These are phyloP conservation scores for Zosterops pallidus DNA, from an alignment of 2,113 vertebrate genomes.

Conservation along the genomic window DNA sequence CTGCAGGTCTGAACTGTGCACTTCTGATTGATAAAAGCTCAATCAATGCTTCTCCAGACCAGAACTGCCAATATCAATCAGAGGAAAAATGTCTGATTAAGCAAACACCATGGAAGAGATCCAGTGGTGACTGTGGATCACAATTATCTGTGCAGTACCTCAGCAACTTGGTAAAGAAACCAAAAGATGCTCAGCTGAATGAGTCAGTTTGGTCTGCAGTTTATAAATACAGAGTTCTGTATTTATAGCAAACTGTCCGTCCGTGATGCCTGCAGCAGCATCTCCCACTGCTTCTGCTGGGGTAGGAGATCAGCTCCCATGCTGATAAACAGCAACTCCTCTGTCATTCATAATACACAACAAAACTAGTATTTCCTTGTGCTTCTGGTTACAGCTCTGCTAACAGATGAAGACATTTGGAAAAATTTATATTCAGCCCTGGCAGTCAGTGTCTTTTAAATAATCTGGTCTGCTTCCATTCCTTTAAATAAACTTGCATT, in stretches of 20 bases:
- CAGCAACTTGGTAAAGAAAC: not conserved
- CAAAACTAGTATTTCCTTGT: slow-evolving; percentile 24
- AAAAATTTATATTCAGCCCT: slow-evolving; percentile 33
- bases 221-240: not conserved
- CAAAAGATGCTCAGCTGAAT: not conserved
- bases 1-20: not conserved
- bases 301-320: not conserved
- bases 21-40: not conserved
- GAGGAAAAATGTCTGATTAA: not conserved
- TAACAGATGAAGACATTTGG: slow-evolving; percentile 52
- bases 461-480: slow-evolving; percentile 42
- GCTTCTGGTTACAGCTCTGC: slow-evolving; percentile 23
- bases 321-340: not conserved
- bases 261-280: not conserved
- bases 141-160: not conserved
- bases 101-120: not conserved
- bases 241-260: not conserved
- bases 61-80: not conserved
- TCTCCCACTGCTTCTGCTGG: not conserved
- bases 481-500: slow-evolving; percentile 61
- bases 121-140: not conserved
- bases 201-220: not conserved
- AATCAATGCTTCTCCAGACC: not conserved
- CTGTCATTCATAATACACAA: slow-evolving; percentile 27
- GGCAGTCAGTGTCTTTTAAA: slow-evolving; percentile 41